Conservation (phyloP, 2,888 invertebrate species). For the Minunthozetes semirufus region DNA sequence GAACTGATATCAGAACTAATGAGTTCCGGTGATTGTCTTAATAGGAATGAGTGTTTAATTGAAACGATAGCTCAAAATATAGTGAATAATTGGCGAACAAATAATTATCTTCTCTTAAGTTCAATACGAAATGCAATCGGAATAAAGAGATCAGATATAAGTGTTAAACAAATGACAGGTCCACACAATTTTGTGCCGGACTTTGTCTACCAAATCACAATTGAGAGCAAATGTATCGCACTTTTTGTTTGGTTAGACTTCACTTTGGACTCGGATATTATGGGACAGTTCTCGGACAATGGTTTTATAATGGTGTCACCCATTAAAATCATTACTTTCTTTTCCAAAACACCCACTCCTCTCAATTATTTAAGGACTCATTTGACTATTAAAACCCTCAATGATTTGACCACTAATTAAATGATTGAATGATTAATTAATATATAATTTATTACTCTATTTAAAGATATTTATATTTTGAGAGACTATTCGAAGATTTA, state of each 20-base stretch:
- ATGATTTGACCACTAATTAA: no score
- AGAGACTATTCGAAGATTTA: no score
- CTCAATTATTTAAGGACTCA: background rate
- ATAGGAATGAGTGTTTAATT: slow-evolving; percentile 19
- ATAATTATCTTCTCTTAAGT: slow-evolving; percentile 26
- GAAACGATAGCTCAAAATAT: background rate
- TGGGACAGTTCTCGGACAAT: slow-evolving; percentile 67
- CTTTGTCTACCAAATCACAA: slow-evolving; percentile 34
- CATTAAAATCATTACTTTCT: no score
- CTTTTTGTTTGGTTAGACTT: slow-evolving; percentile 58
- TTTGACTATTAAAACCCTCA: background rate
- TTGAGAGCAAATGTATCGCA: slow-evolving; percentile 51
- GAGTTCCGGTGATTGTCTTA: slow-evolving; percentile 1
- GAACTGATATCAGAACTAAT: background rate
- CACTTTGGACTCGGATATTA: slow-evolving; percentile 40
- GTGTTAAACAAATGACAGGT: slow-evolving; percentile 43
- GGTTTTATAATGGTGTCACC: slow-evolving; percentile 54
- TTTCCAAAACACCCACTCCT: background rate
- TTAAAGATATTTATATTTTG: no score
- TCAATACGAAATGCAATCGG: background rate
- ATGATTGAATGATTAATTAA: background rate
- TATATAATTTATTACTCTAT: no score
- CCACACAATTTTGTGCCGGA: slow-evolving; percentile 21
- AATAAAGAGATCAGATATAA: slow-evolving; percentile 22
- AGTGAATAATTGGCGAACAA: background rate